A percentile compares a stretch with the other conserved stretches of the same genome.
These are phyloP conservation scores for Achroia grisella DNA, from an alignment of 1,140 invertebrate genomes.

Conservation along the genomic window DNA sequence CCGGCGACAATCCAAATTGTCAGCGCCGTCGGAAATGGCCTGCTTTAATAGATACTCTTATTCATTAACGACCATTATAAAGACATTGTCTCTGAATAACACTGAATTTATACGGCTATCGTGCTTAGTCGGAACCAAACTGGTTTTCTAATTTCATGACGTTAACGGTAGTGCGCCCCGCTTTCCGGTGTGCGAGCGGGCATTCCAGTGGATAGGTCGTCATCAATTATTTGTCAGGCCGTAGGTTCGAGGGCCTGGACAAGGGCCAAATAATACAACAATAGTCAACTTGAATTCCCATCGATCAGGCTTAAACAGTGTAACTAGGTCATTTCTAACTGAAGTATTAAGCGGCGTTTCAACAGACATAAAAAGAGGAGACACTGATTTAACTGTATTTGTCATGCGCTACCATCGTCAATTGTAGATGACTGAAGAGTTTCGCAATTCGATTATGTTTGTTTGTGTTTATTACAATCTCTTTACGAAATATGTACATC, in stretches of 20 bases:
- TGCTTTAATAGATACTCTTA: no score
- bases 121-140: slow-evolving; percentile 15
- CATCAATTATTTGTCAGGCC: slow-evolving; percentile 52
- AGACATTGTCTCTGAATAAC: not conserved
- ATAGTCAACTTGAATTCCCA: not conserved
- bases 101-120: no score
- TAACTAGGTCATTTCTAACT: not conserved
- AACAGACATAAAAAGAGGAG: no score
- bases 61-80: slow-evolving; percentile 2
- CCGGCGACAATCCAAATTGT: not conserved
- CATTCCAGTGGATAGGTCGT: slow-evolving; percentile 47
- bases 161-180: slow-evolving; percentile 54
- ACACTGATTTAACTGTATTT: no score
- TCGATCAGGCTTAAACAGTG: not conserved
- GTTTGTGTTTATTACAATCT: no score
- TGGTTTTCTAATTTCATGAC: slow-evolving; percentile 53
- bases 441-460: no score
- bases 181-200: slow-evolving; percentile 50
- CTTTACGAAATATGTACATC: no score
- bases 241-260: slow-evolving; percentile 9
- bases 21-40: not conserved
- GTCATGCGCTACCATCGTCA: no score
- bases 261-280: not conserved
- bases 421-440: no score
- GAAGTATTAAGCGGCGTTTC: no score